Evolutionary conservation across 2,888 invertebrate genomes (phyloP).

Genomic region (Antheraea yamamai): DNA sequence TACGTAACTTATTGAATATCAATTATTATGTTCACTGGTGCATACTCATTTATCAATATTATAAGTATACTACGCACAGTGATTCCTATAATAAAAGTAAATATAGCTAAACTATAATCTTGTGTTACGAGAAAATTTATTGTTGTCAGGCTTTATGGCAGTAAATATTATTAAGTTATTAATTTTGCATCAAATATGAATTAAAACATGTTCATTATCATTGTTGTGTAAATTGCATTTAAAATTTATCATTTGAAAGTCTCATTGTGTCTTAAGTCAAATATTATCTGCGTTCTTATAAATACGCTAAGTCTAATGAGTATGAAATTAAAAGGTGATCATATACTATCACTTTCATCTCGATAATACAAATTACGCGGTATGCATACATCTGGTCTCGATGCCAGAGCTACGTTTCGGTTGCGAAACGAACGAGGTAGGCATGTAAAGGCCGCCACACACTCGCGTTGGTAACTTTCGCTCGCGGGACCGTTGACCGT

Average conservation of each 20-base stretch:
- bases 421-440: conserved; percentile 55
- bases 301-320: neutral
- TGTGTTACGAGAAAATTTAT: neutral
- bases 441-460: conserved; percentile 58
- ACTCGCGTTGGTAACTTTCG: conserved; percentile 67
- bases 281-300: neutral
- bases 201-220: neutral
- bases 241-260: no score
- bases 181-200: neutral
- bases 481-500: conserved; percentile 77
- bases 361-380: conserved; percentile 16
- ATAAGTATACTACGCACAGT: neutral
- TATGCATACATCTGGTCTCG: conserved; percentile 30
- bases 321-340: neutral
- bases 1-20: conserved; percentile 16
- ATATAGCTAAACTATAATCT: neutral
- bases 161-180: neutral
- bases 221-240: neutral
- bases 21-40: conserved; percentile 16
- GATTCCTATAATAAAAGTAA: neutral
- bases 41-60: neutral
- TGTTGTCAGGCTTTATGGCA: neutral
- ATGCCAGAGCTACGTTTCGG: conserved; percentile 5
- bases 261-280: neutral
- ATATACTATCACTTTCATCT: conserved; percentile 58